Evolutionary conservation across 2,888 invertebrate genomes (phyloP).

Genomic region (Halictus ligatus): DNA sequence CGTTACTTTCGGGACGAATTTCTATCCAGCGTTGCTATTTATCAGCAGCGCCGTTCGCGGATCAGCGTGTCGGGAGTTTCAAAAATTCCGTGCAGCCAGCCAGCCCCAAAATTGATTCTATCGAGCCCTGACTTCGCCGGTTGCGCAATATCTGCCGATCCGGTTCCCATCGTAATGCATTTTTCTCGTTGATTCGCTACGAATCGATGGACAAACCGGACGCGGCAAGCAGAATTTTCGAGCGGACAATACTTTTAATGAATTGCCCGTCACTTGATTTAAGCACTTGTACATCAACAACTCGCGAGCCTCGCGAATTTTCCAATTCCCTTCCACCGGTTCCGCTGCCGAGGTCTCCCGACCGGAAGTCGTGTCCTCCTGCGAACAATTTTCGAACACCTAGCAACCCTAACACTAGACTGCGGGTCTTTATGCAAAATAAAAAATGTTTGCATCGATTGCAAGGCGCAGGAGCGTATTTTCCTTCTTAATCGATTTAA

Average conservation of each 20-base stretch:
- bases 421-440: no score
- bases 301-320: neutral
- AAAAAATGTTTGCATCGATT: no score
- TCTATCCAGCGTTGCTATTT: constrained; percentile 5
- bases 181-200: neutral
- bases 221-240: neutral
- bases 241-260: constrained; percentile 12
- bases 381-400: neutral
- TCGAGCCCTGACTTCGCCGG: neutral
- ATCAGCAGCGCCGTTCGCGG: neutral
- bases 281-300: neutral
- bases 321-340: neutral
- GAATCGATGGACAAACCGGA: neutral
- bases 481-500: no score
- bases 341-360: neutral
- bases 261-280: neutral
- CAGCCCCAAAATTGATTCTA: constrained; percentile 13
- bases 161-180: constrained; percentile 7
- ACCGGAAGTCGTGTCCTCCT: neutral
- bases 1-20: constrained; percentile 14
- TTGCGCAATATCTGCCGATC: neutral
- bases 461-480: no score
- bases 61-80: neutral
- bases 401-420: neutral
- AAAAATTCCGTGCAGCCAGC: constrained; percentile 2